Base-by-base conservation (phyloP, 1,140 invertebrate genomes). In the Aradophagus sp. region DNA sequence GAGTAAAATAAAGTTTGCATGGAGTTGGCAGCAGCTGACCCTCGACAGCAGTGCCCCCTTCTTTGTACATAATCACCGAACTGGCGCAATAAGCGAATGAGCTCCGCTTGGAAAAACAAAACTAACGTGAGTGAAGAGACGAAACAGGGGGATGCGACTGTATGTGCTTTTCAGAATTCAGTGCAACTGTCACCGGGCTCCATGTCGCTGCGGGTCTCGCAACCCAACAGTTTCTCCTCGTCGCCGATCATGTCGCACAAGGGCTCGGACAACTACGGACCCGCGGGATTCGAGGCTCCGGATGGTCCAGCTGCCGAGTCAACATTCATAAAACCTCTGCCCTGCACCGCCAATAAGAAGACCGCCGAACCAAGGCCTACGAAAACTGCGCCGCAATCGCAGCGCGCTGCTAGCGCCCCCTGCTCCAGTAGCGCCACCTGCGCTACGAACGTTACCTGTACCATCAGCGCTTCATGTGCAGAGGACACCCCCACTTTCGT, bases 301-400 rank as follows among this genome's bases (percentile, higher is more conserved):
- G 86, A 87, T 1, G 86, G 86, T 1, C 75, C 36, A 0, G 19
- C 78, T 3, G 19, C 78, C 2, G 78, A 78, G 8, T 67, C 84
- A 0, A 85, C 88, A 1, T 90, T 90, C 53, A 92, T 92, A 68
- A 90, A 89, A 77, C 91, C 91, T 0, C 73, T 92, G 14, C 89
- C 90, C 0, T 91, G 78, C 17, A 38, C 26, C 17, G 35, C 26
- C 4, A 75, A 72, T 10, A 68, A 67, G 0, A 71, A 55, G 17
- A 1, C 14, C 15, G 7, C 6, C 0, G 23, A 59, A 5, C 5
- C 20, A 13, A 44, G 50, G 7, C 8, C 5, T 12, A 19, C 20
- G 8, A 23, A 23, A 8, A n/a, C n/a, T n/a, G n/a, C n/a, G n/a
- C n/a, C n/a, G n/a, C n/a, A n/a, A n/a, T n/a, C n/a, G n/a, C n/a